Percentiles rank a stretch among this genome's conserved stretches.
These are phyloP conservation scores for Saguinus midas DNA, from an alignment of 2,113 vertebrate species.

Conservation along the genomic window DNA sequence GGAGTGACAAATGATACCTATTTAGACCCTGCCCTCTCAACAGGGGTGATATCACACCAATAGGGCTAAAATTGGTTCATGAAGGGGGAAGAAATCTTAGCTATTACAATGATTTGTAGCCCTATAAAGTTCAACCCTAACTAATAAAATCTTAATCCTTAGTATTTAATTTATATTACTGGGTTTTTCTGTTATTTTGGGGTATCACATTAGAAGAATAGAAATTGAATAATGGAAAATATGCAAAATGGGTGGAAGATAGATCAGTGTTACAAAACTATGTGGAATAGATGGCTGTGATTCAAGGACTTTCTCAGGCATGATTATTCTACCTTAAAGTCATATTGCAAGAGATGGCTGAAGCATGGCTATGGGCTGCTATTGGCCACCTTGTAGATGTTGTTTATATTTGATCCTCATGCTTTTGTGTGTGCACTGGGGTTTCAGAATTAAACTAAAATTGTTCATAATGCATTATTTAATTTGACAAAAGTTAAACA, in stretches of 20 bases:
- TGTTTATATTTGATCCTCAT: background rate
- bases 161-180: background rate
- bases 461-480: background rate
- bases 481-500: slow-evolving; percentile 7
- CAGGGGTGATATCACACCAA: background rate
- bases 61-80: background rate
- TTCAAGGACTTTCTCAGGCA: background rate
- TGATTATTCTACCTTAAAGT: background rate
- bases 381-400: background rate
- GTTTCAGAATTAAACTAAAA: slow-evolving; percentile 2
- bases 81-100: background rate
- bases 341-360: background rate
- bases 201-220: background rate
- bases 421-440: background rate
- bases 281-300: background rate
- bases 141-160: background rate
- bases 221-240: background rate
- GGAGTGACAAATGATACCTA: background rate
- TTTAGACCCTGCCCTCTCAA: background rate
- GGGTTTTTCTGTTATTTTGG: background rate
- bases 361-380: background rate
- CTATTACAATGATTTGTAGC: background rate
- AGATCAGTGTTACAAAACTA: background rate
- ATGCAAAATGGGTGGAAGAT: background rate
- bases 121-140: background rate